Evolutionary conservation across 1,140 invertebrate species (phyloP).

Genomic region (Apis mellifera): DNA sequence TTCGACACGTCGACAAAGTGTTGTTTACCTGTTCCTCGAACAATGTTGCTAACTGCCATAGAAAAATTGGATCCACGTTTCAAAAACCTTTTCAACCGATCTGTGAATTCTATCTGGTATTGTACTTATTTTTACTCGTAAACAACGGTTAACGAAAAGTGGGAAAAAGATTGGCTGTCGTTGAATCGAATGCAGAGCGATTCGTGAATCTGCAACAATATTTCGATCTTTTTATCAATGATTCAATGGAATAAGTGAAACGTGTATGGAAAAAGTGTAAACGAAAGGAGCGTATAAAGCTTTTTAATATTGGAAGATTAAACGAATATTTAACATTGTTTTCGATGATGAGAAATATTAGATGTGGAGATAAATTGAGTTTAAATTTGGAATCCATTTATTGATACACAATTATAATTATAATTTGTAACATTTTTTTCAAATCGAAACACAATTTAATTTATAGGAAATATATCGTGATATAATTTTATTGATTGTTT

Average conservation of each 20-base stretch:
- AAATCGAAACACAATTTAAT: no score
- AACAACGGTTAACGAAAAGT: background rate
- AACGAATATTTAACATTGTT: background rate
- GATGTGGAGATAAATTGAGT: no score
- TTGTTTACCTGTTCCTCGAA: background rate
- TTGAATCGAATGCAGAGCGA: background rate
- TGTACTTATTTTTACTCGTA: slow-evolving; percentile 31
- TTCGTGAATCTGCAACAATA: background rate
- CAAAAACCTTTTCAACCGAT: background rate
- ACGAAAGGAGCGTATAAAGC: no score
- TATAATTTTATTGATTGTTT: no score
- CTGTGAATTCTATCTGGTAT: background rate
- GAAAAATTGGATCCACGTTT: slow-evolving; percentile 9
- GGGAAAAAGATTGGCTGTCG: background rate
- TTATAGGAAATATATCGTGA: no score
- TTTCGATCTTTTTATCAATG: background rate
- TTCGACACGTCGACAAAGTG: background rate
- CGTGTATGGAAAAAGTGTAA: background rate
- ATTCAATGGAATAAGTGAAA: background rate
- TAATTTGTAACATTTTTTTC: no score
- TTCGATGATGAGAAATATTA: no score
- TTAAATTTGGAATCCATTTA: no score
- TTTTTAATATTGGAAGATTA: background rate
- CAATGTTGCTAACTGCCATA: slow-evolving; percentile 15
- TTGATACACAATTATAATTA: no score